Evolutionary conservation across 2,888 invertebrate species (phyloP).

Genomic region (Carterocephalus palaemon): DNA sequence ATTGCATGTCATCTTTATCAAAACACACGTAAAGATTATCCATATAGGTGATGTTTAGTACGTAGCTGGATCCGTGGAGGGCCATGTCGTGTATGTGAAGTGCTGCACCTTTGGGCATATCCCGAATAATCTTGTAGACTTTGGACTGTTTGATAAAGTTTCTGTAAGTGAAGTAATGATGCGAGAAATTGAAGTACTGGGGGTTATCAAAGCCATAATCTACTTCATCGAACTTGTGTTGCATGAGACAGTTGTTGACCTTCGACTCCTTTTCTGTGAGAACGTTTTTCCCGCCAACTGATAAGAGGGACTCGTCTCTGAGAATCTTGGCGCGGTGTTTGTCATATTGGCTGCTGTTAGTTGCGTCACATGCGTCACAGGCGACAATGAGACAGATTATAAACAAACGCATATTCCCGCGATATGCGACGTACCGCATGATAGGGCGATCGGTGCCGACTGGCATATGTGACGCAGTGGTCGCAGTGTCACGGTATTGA

Average conservation of each 20-base stretch:
- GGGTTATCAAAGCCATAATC: constrained; percentile 76
- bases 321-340: constrained; percentile 63
- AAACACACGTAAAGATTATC: constrained; percentile 79
- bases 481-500: too few species aligned
- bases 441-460: constrained; percentile 1
- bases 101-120: constrained; percentile 87
- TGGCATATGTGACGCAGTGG: background rate
- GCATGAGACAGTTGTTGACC: constrained; percentile 80
- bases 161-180: constrained; percentile 82
- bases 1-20: constrained; percentile 34
- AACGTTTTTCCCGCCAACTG: constrained; percentile 73
- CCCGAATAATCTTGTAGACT: constrained; percentile 82
- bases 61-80: constrained; percentile 79
- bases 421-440: constrained; percentile 7
- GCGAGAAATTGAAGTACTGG: constrained; percentile 80
- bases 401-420: constrained; percentile 30
- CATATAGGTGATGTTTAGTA: constrained; percentile 81
- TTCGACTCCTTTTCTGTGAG: constrained; percentile 68
- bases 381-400: constrained; percentile 29
- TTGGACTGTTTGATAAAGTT: constrained; percentile 78
- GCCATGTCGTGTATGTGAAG: constrained; percentile 85
- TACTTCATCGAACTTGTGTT: constrained; percentile 74
- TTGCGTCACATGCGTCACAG: constrained; percentile 39
- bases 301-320: constrained; percentile 60
- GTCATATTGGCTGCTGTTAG: constrained; percentile 40